Conservation (phyloP, 1,140 invertebrate species). For the Lamellibrachia luymesi region DNA sequence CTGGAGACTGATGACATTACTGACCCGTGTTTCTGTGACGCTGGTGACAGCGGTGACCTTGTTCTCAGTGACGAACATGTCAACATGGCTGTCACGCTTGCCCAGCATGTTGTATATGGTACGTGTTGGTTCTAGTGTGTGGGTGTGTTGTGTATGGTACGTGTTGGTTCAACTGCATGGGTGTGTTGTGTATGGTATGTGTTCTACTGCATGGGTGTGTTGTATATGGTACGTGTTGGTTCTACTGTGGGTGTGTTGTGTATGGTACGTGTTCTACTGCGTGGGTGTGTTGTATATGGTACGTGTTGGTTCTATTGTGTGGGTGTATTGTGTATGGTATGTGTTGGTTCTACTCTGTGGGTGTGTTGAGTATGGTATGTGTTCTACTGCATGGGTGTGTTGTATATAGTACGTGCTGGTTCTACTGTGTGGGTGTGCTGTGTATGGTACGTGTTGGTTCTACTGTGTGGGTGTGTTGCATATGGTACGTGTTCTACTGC, state of each 20-base stretch:
- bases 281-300: background rate
- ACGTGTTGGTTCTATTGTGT: background rate
- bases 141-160: background rate
- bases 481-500: background rate
- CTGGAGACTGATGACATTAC: background rate
- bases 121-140: background rate
- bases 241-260: background rate
- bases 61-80: background rate
- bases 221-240: background rate
- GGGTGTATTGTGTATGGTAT: background rate
- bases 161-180: background rate
- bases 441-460: background rate
- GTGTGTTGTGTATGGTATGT: background rate
- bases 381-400: background rate
- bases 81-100: background rate
- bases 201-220: background rate
- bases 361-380: background rate
- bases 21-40: background rate
- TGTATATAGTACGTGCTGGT: background rate
- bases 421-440: background rate
- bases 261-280: background rate
- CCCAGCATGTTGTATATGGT: background rate
- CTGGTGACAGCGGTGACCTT: background rate
- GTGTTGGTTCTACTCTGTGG: background rate
- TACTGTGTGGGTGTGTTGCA: background rate